Percentiles rank a stretch among this genome's conserved stretches.
These are phyloP conservation scores for Ormyrus pomaceus DNA, from an alignment of 2,888 invertebrate species.

Conservation along the genomic window DNA sequence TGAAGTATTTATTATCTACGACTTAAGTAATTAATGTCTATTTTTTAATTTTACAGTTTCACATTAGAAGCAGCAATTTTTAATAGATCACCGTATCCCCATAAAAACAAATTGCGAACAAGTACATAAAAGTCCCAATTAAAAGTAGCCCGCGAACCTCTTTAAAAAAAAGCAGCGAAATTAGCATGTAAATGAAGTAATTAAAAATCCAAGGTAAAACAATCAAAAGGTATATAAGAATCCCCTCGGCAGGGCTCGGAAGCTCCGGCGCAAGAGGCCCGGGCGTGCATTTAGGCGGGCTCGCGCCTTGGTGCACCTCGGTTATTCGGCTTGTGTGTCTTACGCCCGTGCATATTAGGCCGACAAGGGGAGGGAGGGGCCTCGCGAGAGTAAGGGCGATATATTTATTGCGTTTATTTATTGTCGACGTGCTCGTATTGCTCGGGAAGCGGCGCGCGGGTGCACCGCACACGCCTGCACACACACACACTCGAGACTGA, in stretches of 20 bases:
- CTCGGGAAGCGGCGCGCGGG: conserved; percentile 29
- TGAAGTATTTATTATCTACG: too few species aligned
- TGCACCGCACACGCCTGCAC: background rate
- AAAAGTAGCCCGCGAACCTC: too few species aligned
- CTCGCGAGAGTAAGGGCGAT: conserved; percentile 46
- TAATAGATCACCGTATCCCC: too few species aligned
- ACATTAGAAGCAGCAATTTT: too few species aligned
- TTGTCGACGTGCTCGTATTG: conserved; percentile 57
- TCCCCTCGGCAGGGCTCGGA: background rate
- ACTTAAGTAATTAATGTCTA: too few species aligned
- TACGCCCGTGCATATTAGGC: conserved; percentile 34
- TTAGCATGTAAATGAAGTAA: background rate
- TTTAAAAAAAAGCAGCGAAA: background rate
- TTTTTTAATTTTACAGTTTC: too few species aligned
- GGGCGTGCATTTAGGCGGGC: background rate
- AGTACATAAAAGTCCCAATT: too few species aligned
- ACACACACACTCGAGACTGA: conserved; percentile 41
- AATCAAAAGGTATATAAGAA: conserved; percentile 9
- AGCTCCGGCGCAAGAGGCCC: conserved; percentile 9
- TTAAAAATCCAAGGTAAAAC: conserved; percentile 15
- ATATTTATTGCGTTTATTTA: conserved; percentile 59
- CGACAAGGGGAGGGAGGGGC: conserved; percentile 21
- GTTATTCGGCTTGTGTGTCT: conserved; percentile 33
- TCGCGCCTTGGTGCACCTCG: background rate
- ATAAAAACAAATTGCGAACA: too few species aligned